Evolutionary conservation across 2,888 invertebrate genomes (phyloP), one percentile per base, ranked within the genome.

Genomic region (Spodoptera exigua): DNA sequence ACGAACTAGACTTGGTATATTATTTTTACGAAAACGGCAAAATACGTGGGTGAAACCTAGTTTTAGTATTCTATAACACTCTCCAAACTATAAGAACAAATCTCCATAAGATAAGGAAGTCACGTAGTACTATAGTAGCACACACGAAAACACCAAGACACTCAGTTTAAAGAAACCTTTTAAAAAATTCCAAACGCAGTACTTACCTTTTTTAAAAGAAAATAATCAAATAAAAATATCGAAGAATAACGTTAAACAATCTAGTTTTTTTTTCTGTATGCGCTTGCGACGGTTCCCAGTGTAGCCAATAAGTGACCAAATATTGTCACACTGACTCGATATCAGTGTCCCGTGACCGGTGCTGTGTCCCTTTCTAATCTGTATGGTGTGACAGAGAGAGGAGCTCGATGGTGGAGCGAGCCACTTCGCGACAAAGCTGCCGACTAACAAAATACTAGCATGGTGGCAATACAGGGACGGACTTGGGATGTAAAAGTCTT

Each of bases 381-480:
- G 27, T 1, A 17, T 12, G 0, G 78, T 12, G 57, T 2, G 84
- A 89, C 51, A 12, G 86, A 48, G 91, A 89, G 9, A 64, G 63
- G 0, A 9, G 67, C 40, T 4, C 13, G 47, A 60, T 71, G 76
- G 72, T 79, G 77, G 70, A 81, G 78, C 80, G 58, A 53, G 78
- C 76, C 72, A 84, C 85, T 83, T 78, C 70, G 85, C 81, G 79
- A 90, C 92, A 93, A 93, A 93, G 93, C 91, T 81, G 88, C 93
- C 93, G 93, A 89, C 92, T 89, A 89, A 90, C 89, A 91, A 89
- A 92, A 92, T 89, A 92, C 93, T 92, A 79, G 83, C 93, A 92
- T 89, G 93, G 93, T 93, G 93, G 93, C 88, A 92, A 92, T 90
- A 37, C 93, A 92, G 92, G 74, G 85, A 55, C 62, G 89, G 64